Percentiles rank a stretch among this genome's conserved stretches.
Evolutionary conservation across 2,797 vertebrate genomes (phyloP).

Genomic region (Adrianichthys oophorus): DNA sequence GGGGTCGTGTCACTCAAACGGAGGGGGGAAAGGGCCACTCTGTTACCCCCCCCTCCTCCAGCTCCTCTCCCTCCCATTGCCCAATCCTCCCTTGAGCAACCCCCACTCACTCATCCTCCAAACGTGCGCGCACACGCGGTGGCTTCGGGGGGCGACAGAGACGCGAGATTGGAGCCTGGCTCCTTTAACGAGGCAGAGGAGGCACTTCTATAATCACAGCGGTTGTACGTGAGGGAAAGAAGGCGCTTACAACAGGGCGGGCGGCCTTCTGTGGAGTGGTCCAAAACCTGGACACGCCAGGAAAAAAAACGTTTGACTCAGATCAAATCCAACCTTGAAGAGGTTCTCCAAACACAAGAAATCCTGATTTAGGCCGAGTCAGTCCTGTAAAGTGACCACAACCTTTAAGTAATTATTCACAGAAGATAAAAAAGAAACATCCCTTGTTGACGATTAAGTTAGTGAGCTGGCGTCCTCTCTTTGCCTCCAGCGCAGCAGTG

Average conservation of each 20-base stretch:
- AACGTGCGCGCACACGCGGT: constrained; percentile 51
- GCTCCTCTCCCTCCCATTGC: constrained; percentile 21
- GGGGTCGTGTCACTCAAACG: constrained; percentile 83
- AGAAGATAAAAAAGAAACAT: constrained; percentile 30
- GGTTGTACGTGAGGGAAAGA: constrained; percentile 74
- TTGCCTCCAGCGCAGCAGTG: constrained; percentile 41
- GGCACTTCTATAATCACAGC: constrained; percentile 73
- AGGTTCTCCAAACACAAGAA: constrained; percentile 34
- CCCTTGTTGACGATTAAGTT: constrained; percentile 45
- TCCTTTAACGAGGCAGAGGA: constrained; percentile 71
- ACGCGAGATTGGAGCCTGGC: constrained; percentile 75
- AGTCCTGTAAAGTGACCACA: constrained; percentile 34
- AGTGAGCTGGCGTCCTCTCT: constrained; percentile 33
- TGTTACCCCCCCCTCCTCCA: constrained; percentile 49
- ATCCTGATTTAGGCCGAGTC: constrained; percentile 34
- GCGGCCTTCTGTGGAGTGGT: constrained; percentile 61
- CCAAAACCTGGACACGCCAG: constrained; percentile 54
- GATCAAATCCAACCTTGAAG: constrained; percentile 56
- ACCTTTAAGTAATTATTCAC: constrained; percentile 38
- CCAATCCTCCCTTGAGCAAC: constrained; percentile 58
- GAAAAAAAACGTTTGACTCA: constrained; percentile 43
- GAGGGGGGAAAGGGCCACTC: constrained; percentile 74
- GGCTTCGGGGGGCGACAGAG: constrained; percentile 71
- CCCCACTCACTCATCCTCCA: constrained; percentile 57
- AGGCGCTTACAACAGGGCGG: constrained; percentile 63